Evolutionary conservation across 2,113 vertebrate species (phyloP).

Genomic region (Sterna hirundo): DNA sequence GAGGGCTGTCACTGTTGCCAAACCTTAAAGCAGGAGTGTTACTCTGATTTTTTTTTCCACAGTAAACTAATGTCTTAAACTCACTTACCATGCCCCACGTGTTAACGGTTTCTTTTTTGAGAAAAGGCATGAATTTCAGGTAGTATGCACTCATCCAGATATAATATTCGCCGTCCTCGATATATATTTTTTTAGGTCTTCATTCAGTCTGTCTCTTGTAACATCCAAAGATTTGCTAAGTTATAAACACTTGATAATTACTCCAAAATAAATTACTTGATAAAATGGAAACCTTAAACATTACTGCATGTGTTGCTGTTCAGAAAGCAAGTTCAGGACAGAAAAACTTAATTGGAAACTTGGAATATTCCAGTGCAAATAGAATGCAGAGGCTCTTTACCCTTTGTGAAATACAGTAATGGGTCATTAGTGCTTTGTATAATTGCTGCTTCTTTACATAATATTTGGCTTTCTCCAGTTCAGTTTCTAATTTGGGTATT

Average conservation of each 20-base stretch:
- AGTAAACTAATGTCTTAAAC: not conserved
- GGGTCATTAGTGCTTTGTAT: not conserved
- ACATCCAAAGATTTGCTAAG: not conserved
- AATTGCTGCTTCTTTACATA: not conserved
- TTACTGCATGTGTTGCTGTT: not conserved
- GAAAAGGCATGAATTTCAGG: not conserved
- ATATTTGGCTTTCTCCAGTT: not conserved
- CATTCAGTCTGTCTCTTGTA: not conserved
- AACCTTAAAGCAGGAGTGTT: not conserved
- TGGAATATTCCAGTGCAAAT: not conserved
- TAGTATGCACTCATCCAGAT: not conserved
- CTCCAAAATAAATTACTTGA: not conserved
- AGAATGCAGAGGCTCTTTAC: fast-evolving
- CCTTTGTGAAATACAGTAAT: not conserved
- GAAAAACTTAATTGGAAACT: not conserved
- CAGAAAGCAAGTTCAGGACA: not conserved
- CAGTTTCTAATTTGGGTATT: not conserved
- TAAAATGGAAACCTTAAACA: not conserved
- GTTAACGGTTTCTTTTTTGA: not conserved
- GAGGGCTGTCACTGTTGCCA: not conserved
- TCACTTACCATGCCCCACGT: fast-evolving
- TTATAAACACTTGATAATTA: not conserved
- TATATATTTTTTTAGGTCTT: not conserved
- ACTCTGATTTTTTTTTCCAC: not conserved
- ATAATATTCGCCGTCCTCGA: not conserved